A percentile compares a stretch with the other conserved stretches of the same genome.
These are phyloP conservation scores for Dreissena polymorpha DNA, from an alignment of 1,140 invertebrate genomes.

Conservation along the genomic window DNA sequence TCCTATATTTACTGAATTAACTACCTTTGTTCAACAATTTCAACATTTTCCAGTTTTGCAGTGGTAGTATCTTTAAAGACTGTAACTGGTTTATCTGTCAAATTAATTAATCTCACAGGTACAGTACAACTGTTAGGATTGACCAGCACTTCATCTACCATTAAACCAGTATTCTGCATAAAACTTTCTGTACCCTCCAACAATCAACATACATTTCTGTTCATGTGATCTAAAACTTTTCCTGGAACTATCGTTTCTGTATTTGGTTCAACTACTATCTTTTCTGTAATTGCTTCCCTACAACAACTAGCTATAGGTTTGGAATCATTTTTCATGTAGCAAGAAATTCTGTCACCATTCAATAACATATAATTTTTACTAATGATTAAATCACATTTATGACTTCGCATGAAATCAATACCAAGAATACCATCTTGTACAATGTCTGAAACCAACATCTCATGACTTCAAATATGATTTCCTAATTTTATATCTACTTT, in stretches of 20 bases:
- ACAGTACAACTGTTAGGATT: slow-evolving; percentile 3
- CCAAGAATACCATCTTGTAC: slow-evolving; percentile 19
- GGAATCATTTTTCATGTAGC: neutral
- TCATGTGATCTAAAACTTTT: neutral
- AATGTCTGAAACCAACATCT: slow-evolving; percentile 1
- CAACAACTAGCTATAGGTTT: neutral
- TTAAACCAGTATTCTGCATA: slow-evolving; percentile 17
- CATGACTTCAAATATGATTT: slow-evolving; percentile 17
- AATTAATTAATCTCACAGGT: slow-evolving; percentile 4
- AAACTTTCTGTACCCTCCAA: slow-evolving; percentile 5
- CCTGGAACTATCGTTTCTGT: neutral
- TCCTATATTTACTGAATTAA: slow-evolving; percentile 10
- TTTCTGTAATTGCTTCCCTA: neutral
- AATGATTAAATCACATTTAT: slow-evolving; percentile 15
- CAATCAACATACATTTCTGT: neutral
- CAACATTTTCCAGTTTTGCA: slow-evolving; percentile 19
- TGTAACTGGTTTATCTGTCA: slow-evolving; percentile 5
- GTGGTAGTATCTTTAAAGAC: slow-evolving; percentile 14
- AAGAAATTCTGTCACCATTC: slow-evolving; percentile 9
- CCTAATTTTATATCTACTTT: neutral
- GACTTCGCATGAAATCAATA: slow-evolving; percentile 18
- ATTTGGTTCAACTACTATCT: neutral
- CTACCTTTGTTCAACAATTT: slow-evolving; percentile 18
- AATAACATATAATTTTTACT: slow-evolving; percentile 19
- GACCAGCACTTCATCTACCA: slow-evolving; percentile 21